Conservation (phyloP, 2,888 invertebrate species). For the Tanypteryx hageni region DNA sequence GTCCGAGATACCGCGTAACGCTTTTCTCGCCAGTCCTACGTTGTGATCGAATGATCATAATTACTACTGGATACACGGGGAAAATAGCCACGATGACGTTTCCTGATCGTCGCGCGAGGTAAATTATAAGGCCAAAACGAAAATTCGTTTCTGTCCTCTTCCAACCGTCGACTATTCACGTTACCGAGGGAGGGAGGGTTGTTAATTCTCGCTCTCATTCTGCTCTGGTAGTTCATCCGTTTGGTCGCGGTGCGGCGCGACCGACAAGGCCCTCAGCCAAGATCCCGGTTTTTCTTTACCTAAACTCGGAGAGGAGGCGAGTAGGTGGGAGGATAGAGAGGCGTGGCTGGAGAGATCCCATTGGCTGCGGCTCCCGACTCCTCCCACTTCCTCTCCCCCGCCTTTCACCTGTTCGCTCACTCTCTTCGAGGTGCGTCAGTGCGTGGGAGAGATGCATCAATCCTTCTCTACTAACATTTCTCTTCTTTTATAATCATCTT, state of each 20-base stretch:
- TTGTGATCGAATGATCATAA: neutral
- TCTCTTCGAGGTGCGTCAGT: neutral
- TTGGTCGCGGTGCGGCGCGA: constrained; percentile 33
- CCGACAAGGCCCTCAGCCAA: constrained; percentile 30
- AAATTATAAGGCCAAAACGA: neutral
- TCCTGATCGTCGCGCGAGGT: neutral
- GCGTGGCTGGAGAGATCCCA: constrained; percentile 29
- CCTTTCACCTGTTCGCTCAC: neutral
- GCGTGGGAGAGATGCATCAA: neutral
- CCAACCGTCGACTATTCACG: neutral
- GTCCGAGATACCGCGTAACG: no score
- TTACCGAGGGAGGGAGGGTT: neutral
- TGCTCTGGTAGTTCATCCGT: neutral
- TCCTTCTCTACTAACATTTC: neutral
- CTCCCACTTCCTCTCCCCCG: constrained; percentile 17
- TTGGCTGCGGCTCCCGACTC: constrained; percentile 23
- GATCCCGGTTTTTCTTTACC: neutral
- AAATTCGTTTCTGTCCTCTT: neutral
- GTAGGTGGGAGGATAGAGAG: neutral
- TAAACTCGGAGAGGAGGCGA: neutral
- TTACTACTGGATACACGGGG: neutral
- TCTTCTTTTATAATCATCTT: no score
- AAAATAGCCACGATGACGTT: neutral
- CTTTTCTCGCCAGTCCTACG: no score
- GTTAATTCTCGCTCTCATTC: neutral